Conservation (phyloP, 2,888 invertebrate genomes). For the Tineola bisselliella region DNA sequence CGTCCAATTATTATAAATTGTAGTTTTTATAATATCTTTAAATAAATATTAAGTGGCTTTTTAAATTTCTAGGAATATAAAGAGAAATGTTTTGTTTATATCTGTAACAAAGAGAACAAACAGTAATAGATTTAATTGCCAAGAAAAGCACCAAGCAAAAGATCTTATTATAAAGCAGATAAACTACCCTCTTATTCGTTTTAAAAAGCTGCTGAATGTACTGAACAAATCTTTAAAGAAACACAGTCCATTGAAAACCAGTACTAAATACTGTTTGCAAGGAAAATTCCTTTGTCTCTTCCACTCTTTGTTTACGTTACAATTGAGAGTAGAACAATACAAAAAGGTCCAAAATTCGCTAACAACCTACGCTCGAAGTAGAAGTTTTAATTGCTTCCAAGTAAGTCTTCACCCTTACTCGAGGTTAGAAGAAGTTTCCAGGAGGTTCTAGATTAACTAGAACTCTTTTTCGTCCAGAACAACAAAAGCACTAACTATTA, state of each 20-base stretch:
- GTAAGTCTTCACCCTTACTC: slow-evolving; percentile 35
- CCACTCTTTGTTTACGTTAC: slow-evolving; percentile 51
- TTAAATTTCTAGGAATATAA: too few species aligned
- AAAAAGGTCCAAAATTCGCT: slow-evolving; percentile 50
- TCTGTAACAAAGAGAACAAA: not conserved
- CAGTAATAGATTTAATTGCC: not conserved
- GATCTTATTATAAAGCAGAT: not conserved
- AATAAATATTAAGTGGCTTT: too few species aligned
- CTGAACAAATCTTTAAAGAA: slow-evolving; percentile 1
- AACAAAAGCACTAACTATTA: not conserved
- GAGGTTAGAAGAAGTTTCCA: slow-evolving; percentile 21
- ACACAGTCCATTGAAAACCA: slow-evolving; percentile 32
- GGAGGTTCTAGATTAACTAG: slow-evolving; percentile 25
- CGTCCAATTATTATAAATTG: too few species aligned
- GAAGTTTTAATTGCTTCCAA: slow-evolving; percentile 59
- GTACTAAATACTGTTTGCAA: slow-evolving; percentile 51
- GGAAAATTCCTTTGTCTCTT: slow-evolving; percentile 44
- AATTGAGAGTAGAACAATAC: slow-evolving; percentile 47
- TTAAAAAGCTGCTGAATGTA: not conserved
- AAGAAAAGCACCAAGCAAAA: not conserved
- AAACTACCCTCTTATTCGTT: not conserved
- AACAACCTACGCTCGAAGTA: slow-evolving; percentile 40
- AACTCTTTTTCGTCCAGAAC: slow-evolving; percentile 24
- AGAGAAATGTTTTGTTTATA: not conserved
- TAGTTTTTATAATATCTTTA: too few species aligned